Conservation (phyloP, 2,113 vertebrate genomes). For the Nanorana parkeri region DNA sequence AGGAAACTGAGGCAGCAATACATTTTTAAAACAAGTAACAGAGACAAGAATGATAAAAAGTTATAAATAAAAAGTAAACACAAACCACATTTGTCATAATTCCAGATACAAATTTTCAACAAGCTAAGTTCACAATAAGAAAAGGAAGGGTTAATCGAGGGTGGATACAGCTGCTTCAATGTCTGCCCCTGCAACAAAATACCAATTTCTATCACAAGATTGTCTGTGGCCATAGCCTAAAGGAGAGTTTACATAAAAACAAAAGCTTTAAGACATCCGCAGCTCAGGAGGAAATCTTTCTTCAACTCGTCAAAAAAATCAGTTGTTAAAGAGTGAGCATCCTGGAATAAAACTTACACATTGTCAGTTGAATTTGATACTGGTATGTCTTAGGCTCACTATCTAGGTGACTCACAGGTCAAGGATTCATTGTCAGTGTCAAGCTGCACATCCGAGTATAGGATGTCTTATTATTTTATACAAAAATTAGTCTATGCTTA, state of each 20-base stretch:
- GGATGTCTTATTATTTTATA: not conserved
- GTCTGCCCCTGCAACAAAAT: not conserved
- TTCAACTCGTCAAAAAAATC: conserved; percentile 49
- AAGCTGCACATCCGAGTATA: not conserved
- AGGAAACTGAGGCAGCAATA: too few relatives aligned
- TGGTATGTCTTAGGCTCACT: conserved; percentile 21
- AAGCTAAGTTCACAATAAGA: not conserved
- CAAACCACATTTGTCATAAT: not conserved
- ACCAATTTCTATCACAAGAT: conserved; percentile 20
- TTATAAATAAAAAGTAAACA: not conserved
- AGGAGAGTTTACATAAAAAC: conserved; percentile 53
- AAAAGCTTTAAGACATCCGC: conserved; percentile 55
- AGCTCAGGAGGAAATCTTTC: conserved; percentile 50
- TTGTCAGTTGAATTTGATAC: conserved; percentile 35
- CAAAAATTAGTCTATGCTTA: too few relatives aligned
- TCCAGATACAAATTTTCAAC: not conserved
- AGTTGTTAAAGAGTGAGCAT: conserved; percentile 6
- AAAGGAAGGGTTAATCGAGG: conserved; percentile 27
- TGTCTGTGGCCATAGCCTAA: conserved; percentile 41
- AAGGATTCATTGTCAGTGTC: not conserved
- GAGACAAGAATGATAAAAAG: too few relatives aligned
- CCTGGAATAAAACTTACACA: conserved; percentile 32
- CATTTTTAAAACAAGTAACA: too few relatives aligned
- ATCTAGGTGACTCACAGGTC: conserved; percentile 42
- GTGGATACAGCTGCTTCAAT: conserved; percentile 26